Conservation (phyloP, 37 sponge, comb jelly and placozoan genomes). For the Agelas oroides region DNA sequence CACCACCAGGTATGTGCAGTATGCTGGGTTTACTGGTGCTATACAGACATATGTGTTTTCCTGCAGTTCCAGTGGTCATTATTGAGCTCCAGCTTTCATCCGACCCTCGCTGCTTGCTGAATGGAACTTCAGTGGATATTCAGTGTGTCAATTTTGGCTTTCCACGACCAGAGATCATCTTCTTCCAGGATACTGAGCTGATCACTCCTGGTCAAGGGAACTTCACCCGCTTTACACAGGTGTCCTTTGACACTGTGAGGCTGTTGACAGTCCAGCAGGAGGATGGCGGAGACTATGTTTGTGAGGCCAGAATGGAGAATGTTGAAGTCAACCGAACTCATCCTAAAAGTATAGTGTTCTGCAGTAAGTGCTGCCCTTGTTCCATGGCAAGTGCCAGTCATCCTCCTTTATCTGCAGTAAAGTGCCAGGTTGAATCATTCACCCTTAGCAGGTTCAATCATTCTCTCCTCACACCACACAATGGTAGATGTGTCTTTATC, state of each 20-base stretch:
- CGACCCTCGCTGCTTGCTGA: slow-evolving; percentile 8
- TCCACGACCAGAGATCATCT: slow-evolving; percentile 30
- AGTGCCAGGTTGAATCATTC: background rate
- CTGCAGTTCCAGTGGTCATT: background rate
- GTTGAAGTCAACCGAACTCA: no score
- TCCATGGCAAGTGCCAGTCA: no score
- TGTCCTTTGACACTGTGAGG: background rate
- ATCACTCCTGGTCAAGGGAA: background rate
- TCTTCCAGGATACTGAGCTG: background rate
- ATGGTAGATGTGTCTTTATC: no score
- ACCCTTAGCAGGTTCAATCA: no score
- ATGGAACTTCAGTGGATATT: slow-evolving; percentile 10
- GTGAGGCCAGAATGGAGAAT: background rate
- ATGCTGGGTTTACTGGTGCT: background rate
- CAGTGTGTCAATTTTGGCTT: slow-evolving; percentile 45
- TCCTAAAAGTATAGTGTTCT: background rate
- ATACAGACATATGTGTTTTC: background rate
- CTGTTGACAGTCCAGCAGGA: no score
- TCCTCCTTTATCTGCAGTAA: no score
- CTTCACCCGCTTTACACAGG: background rate
- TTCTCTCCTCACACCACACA: no score
- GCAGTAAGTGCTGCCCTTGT: slow-evolving; percentile 26
- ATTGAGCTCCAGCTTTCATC: background rate
- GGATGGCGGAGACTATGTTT: background rate
- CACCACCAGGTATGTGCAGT: slow-evolving; percentile 37